Percentiles rank a stretch among this genome's conserved stretches.
Conservation (phyloP, 2,888 invertebrate genomes). For the Galerucella pusilla region DNA sequence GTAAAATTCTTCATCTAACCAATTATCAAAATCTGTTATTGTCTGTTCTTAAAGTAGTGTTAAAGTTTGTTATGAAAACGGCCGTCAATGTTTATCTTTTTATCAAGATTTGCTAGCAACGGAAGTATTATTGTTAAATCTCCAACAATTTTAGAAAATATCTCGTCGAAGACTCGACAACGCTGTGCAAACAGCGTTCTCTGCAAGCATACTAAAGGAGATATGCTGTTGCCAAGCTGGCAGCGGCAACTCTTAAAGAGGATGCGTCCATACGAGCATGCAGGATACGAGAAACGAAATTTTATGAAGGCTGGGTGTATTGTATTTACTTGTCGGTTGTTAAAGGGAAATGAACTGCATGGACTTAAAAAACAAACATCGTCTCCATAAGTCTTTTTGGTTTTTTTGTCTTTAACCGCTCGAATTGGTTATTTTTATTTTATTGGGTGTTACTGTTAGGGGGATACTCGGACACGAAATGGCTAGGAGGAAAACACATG, state of each 20-base stretch:
- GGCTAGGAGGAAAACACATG: constrained; percentile 10
- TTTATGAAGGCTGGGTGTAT: constrained; percentile 37
- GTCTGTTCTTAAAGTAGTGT: no score
- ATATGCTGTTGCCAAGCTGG: constrained; percentile 26
- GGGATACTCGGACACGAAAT: constrained; percentile 11
- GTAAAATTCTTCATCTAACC: no score
- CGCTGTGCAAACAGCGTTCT: constrained; percentile 21
- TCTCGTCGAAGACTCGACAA: constrained; percentile 19
- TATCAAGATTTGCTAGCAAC: no score
- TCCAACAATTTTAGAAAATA: no score
- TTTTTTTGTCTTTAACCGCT: constrained; percentile 5
- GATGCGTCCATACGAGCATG: constrained; percentile 30
- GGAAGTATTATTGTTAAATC: no score
- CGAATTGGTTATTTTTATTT: constrained; percentile 10
- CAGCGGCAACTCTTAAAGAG: constrained; percentile 33
- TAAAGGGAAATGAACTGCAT: constrained; percentile 37
- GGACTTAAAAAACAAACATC: constrained; percentile 32
- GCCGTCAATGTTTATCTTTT: no score
- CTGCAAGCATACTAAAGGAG: constrained; percentile 35
- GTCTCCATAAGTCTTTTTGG: neutral
- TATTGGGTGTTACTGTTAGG: neutral
- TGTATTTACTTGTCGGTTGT: constrained; percentile 42
- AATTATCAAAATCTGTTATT: no score
- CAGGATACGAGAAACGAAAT: constrained; percentile 40
- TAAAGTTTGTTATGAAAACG: no score